A percentile compares a stretch with the other conserved stretches of the same genome.
These are phyloP conservation scores for Gadus macrocephalus DNA, from an alignment of 2,113 vertebrate genomes.

Conservation along the genomic window DNA sequence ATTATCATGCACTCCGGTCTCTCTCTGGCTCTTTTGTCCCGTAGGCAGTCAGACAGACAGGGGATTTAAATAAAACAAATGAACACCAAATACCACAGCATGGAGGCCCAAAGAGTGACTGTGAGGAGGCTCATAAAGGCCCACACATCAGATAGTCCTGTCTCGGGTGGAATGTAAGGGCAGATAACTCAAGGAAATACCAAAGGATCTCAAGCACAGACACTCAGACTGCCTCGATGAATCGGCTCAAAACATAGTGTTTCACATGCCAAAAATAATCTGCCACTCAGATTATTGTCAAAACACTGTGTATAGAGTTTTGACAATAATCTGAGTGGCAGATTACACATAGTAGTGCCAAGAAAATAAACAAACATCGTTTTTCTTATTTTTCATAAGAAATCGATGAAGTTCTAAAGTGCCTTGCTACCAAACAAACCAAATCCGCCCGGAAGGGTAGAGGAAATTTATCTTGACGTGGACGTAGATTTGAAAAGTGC, in stretches of 20 bases:
- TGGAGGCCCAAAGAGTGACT: not conserved
- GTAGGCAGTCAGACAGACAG: not conserved
- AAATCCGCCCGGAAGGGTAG: not conserved
- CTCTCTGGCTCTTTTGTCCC: not conserved
- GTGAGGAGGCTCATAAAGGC: constrained; percentile 29
- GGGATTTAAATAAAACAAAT: constrained; percentile 36
- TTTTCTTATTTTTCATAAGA: not conserved
- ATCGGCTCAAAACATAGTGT: constrained; percentile 26
- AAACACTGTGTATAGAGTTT: too few relatives aligned
- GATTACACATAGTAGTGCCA: too few relatives aligned
- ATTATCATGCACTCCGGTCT: too few relatives aligned
- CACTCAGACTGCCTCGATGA: constrained; percentile 14
- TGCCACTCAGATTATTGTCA: too few relatives aligned
- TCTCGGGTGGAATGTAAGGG: constrained; percentile 53
- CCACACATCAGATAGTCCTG: constrained; percentile 59
- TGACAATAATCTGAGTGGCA: too few relatives aligned
- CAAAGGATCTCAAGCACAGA: constrained; percentile 45
- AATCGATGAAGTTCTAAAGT: not conserved
- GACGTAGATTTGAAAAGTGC: constrained; percentile 2
- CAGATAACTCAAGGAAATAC: constrained; percentile 71
- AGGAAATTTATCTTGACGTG: not conserved
- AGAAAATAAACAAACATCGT: too few relatives aligned
- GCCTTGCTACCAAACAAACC: not conserved
- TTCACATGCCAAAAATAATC: constrained; percentile 12
- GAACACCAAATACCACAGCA: not conserved